Evolutionary conservation across 2,797 vertebrate genomes (phyloP), one percentile per base, ranked within the genome.

Genomic region (Mus minutoides): DNA sequence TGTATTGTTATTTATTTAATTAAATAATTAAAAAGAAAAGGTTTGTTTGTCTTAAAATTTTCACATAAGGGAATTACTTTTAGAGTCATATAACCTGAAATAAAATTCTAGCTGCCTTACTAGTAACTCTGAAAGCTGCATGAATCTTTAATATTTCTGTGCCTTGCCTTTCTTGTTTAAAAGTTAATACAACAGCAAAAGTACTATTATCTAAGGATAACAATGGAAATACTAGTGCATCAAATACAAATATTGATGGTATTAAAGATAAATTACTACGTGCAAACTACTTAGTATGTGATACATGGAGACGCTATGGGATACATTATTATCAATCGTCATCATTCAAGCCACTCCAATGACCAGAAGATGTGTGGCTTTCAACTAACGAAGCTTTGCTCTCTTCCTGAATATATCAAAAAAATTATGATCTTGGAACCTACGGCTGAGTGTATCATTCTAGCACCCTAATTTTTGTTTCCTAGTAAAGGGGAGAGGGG

Each of bases 211-310:
- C 16, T 87, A 79, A 58, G 58, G 84, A 52, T 43, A 71, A 40
- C 67, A 58, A 69, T 52, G 4, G 8, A 82, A 82, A 80, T 52
- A 73, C n/a, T 52, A 75, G 6, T 26, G 73, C 71, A 34, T 60
- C 46, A 34, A 89, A 92, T 22, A 4, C 8, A 34, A 89, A 92
- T 29, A 4, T 2, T 93, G 5, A 43, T 49, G 7, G 31, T 22
- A 90, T 56, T 93, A 49, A 73, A 88, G 69, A 56, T 37, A 94
- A 93, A 89, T 83, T 62, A 56, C n/a, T 71, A 29, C 29, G 75
- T 7, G 21, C 75, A 94, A 95, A 96, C 49, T 62, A 73, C 37
- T 80, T 93, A 60, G 21, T 67, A 69, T 24, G 21, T 52, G 22
- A 12, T 16, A 83, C 16, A 40, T 7, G 56, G 12, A 56, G 24